Percentiles rank a stretch among this genome's conserved stretches.
phyloP scores from a whole-genome alignment of 2,888 invertebrate genomes.

The Pharmacophagus antenor region DNA sequence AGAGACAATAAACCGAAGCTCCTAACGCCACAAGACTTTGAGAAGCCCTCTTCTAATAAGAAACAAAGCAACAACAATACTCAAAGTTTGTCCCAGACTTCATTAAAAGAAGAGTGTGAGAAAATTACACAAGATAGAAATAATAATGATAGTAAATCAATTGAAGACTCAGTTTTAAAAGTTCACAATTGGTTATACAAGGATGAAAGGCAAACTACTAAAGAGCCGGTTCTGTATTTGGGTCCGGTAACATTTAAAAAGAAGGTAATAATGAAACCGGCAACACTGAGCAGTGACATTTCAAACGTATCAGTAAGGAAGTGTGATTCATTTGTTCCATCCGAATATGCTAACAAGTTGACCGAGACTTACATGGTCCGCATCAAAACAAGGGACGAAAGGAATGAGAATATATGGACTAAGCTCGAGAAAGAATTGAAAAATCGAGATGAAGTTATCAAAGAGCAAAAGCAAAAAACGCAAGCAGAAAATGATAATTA shows the following conservation, averaged over 20 bases:
- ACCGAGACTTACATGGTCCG: conserved; percentile 33
- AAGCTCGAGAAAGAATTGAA: conserved; percentile 34
- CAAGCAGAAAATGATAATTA: not conserved
- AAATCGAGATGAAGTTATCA: conserved; percentile 34
- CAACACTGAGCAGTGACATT: conserved; percentile 17
- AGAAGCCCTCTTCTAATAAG: conserved; percentile 25
- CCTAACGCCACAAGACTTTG: conserved; percentile 51
- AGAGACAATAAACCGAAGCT: conserved; percentile 39
- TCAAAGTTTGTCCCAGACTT: not conserved
- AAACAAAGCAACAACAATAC: not conserved
- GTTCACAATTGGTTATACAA: conserved; percentile 39
- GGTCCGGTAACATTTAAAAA: conserved; percentile 40
- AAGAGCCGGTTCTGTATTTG: conserved; percentile 25
- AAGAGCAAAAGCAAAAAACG: not conserved
- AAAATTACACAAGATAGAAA: not conserved
- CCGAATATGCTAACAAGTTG: conserved; percentile 35
- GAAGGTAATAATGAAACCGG: conserved; percentile 30
- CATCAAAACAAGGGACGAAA: conserved; percentile 19
- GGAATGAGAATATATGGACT: conserved; percentile 30
- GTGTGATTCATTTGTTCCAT: conserved; percentile 31
- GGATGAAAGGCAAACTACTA: conserved; percentile 22
- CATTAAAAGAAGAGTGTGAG: not conserved
- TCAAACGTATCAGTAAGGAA: conserved; percentile 4
- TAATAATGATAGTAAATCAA: not conserved
- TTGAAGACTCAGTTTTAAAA: conserved; percentile 37